These are phyloP conservation scores for Varanus komodoensis DNA, from an alignment of 2,113 vertebrate genomes.

Conservation along the genomic window DNA sequence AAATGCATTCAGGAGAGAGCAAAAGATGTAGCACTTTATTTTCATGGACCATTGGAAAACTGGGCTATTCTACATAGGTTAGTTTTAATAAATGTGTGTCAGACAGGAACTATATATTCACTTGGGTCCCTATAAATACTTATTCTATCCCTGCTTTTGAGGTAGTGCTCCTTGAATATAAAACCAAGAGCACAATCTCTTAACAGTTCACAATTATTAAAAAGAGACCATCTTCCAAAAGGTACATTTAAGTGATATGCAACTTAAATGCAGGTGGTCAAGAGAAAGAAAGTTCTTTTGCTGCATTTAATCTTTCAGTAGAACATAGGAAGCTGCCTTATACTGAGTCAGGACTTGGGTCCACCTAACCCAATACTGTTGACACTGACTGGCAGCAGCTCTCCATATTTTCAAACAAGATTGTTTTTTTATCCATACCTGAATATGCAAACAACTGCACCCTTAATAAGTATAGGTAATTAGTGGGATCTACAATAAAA, in stretches of 20 bases:
- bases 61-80: background rate
- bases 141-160: background rate
- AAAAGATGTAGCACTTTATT: background rate
- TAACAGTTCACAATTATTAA: background rate
- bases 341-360: too few relatives aligned
- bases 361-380: too few relatives aligned
- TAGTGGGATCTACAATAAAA: background rate
- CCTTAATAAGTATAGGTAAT: background rate
- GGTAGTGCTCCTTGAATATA: background rate
- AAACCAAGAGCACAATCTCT: background rate
- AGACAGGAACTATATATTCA: background rate
- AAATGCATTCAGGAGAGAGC: background rate
- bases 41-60: rapidly evolving
- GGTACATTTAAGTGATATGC: conserved; percentile 31
- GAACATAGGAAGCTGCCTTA: background rate
- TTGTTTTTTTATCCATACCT: too few relatives aligned
- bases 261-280: background rate
- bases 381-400: too few relatives aligned
- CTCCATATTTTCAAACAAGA: too few relatives aligned
- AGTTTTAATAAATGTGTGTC: background rate
- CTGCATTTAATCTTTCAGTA: background rate
- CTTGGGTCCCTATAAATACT: background rate
- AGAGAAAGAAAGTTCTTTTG: background rate
- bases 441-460: conserved; percentile 3
- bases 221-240: conserved; percentile 34